Percentiles rank a stretch among this genome's conserved stretches.
These are phyloP conservation scores for Oryzias sinensis DNA, from an alignment of 2,797 vertebrate genomes.

Conservation along the genomic window DNA sequence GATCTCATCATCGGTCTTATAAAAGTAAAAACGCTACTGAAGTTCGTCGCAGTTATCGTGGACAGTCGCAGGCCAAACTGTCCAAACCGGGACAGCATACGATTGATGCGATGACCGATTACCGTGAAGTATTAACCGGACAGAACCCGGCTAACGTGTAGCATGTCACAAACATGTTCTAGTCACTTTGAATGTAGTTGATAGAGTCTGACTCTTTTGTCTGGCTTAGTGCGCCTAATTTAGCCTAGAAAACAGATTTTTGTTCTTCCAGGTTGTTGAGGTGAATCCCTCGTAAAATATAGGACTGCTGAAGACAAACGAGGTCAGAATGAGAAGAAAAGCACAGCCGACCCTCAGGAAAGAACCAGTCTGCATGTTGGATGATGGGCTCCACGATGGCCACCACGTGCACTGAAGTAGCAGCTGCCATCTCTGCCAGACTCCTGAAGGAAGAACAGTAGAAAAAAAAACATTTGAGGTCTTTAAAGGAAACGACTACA, in stretches of 20 bases:
- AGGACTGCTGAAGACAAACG: neutral
- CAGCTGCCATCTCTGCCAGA: slow-evolving; percentile 97
- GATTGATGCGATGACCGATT: too few species aligned
- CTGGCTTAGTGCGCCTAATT: too few species aligned
- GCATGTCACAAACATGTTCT: too few species aligned
- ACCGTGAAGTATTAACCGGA: too few species aligned
- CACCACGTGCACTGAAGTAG: slow-evolving; percentile 94
- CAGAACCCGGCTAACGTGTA: too few species aligned
- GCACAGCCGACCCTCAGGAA: slow-evolving; percentile 86
- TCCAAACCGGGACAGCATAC: too few species aligned
- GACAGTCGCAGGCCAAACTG: too few species aligned
- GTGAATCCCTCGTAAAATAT: neutral
- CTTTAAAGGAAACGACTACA: neutral
- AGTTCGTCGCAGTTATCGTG: too few species aligned
- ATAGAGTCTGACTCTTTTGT: too few species aligned
- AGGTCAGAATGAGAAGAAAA: slow-evolving; percentile 11
- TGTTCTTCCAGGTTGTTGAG: neutral
- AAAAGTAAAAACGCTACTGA: too few species aligned
- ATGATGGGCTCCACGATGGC: slow-evolving; percentile 95
- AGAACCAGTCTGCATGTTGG: slow-evolving; percentile 97
- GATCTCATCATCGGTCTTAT: too few species aligned
- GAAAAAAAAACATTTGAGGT: neutral
- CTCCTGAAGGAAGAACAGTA: slow-evolving; percentile 73
- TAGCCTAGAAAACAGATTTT: neutral
- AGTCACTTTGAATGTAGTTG: too few species aligned